Conservation (phyloP, 1,140 invertebrate species). For the Meloidogyne chitwoodi region DNA sequence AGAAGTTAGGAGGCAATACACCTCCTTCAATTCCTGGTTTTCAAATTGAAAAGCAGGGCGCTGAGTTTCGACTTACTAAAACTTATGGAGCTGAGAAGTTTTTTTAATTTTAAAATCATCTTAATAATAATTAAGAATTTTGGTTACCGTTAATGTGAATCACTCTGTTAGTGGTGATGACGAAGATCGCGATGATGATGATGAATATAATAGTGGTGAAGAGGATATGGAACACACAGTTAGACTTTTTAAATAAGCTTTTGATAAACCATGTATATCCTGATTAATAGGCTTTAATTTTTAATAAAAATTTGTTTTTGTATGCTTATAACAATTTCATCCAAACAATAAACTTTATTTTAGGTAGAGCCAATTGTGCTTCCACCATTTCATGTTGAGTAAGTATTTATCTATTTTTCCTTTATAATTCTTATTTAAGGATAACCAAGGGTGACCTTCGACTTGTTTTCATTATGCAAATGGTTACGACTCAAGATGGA, state of each 20-base stretch:
- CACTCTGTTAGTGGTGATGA: conserved; percentile 57
- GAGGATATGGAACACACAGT: neutral
- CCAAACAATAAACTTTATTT: neutral
- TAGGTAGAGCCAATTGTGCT: conserved; percentile 15
- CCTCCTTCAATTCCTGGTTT: conserved; percentile 50
- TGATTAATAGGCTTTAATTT: no score
- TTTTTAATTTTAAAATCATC: neutral
- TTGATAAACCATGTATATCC: no score
- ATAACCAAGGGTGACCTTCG: conserved; percentile 53
- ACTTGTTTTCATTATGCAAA: conserved; percentile 52
- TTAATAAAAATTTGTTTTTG: neutral
- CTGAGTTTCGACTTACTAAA: conserved; percentile 56
- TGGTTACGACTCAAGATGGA: conserved; percentile 44
- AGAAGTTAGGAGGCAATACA: conserved; percentile 51
- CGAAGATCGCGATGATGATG: conserved; percentile 35
- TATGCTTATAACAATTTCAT: neutral
- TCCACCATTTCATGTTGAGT: conserved; percentile 13
- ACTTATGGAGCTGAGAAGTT: conserved; percentile 52
- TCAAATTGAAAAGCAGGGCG: conserved; percentile 49
- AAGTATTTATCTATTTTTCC: neutral
- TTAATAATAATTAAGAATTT: conserved; percentile 38
- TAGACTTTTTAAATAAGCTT: neutral
- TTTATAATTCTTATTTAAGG: neutral
- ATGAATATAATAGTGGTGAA: neutral
- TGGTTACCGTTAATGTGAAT: conserved; percentile 57